These are phyloP conservation scores for Cardiocondyla obscurior DNA, from an alignment of 1,140 invertebrate genomes.

Conservation along the genomic window DNA sequence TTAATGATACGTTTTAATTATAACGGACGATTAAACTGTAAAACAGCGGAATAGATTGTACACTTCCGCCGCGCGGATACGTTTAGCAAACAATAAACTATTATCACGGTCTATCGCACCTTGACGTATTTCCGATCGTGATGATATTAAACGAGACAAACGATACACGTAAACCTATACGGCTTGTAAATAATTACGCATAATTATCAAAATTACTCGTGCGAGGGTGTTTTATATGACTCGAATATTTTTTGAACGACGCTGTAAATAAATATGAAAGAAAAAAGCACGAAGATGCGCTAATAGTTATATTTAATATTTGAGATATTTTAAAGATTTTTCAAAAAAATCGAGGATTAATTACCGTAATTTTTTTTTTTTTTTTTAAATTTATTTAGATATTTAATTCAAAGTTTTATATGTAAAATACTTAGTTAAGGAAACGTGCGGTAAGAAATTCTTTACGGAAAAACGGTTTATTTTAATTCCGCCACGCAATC, in stretches of 20 bases:
- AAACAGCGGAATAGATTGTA: conserved; percentile 16
- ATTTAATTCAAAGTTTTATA: neutral
- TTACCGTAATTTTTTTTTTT: neutral
- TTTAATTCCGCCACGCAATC: neutral
- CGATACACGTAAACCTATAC: neutral
- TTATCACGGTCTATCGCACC: conserved; percentile 30
- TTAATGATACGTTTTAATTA: conserved; percentile 36
- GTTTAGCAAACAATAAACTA: conserved; percentile 67
- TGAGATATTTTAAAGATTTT: neutral
- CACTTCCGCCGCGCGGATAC: conserved; percentile 25
- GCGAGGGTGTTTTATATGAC: neutral
- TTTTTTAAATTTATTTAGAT: neutral
- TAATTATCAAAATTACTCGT: neutral
- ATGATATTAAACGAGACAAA: conserved; percentile 26
- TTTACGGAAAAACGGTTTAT: neutral
- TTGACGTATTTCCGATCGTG: conserved; percentile 51
- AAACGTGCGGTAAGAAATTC: neutral
- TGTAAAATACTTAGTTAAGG: neutral
- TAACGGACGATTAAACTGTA: conserved; percentile 55
- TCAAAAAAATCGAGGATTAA: neutral
- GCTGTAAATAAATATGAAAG: neutral
- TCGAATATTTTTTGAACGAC: neutral
- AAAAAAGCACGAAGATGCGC: neutral
- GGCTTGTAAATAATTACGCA: neutral
- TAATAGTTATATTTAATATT: neutral